Evolutionary conservation across 2,797 vertebrate species (phyloP).

Genomic region (Trachurus trachurus): DNA sequence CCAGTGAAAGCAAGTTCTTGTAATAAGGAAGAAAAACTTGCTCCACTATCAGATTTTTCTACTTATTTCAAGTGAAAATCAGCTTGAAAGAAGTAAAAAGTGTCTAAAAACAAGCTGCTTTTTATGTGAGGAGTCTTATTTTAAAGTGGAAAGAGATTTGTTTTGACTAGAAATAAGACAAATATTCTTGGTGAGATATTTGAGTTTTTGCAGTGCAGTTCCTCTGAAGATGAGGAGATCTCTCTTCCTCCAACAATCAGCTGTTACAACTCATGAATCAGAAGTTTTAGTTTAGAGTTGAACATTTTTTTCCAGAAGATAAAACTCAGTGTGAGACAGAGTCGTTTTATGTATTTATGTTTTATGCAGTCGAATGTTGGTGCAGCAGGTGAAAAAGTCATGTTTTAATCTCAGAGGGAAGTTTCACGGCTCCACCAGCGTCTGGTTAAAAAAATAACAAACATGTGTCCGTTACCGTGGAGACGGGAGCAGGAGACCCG

Average conservation of each 20-base stretch:
- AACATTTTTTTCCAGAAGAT: background rate
- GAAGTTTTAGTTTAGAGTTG: background rate
- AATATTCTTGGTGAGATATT: no score
- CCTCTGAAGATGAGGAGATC: no score
- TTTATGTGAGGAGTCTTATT: no score
- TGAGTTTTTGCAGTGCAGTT: no score
- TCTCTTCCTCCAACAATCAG: background rate
- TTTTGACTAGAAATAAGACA: no score
- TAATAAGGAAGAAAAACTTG: no score
- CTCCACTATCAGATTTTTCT: no score
- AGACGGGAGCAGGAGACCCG: slow-evolving; percentile 52
- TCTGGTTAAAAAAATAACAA: slow-evolving; percentile 45
- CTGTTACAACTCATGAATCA: background rate
- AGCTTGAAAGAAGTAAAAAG: no score
- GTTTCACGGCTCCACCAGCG: slow-evolving; percentile 20
- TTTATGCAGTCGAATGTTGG: background rate
- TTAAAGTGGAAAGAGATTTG: no score
- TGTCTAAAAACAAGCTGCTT: no score
- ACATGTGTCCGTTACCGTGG: slow-evolving; percentile 42
- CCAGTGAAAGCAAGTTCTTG: no score
- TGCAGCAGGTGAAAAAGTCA: background rate
- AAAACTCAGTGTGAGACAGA: background rate
- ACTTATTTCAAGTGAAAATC: no score
- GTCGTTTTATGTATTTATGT: background rate
- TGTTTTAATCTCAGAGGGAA: slow-evolving; percentile 15